Percentiles rank a stretch among this genome's conserved stretches.
Conservation (phyloP, 2,113 vertebrate species). For the Chrysemys picta region DNA sequence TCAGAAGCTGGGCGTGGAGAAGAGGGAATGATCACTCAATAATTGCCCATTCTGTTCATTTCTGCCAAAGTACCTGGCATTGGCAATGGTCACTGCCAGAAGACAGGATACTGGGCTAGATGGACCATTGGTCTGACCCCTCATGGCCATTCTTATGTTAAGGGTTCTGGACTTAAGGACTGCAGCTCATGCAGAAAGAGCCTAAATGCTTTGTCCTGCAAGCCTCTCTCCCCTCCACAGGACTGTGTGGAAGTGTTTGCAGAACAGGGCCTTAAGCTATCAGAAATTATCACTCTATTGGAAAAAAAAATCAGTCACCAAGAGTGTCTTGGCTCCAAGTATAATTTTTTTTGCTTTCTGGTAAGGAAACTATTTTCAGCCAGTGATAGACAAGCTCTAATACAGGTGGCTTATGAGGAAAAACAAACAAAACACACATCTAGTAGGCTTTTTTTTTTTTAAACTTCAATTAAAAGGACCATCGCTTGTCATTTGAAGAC, state of each 20-base stretch:
- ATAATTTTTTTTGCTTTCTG: not conserved
- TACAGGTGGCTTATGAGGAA: not conserved
- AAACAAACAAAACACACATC: too few species aligned
- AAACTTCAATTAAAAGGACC: not conserved
- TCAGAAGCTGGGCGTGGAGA: not conserved
- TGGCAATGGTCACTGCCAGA: too few species aligned
- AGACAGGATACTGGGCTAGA: too few species aligned
- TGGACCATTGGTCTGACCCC: too few species aligned
- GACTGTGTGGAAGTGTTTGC: not conserved
- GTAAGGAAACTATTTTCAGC: not conserved
- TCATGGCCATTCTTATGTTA: not conserved
- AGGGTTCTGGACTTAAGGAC: not conserved
- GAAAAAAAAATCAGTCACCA: not conserved
- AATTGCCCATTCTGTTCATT: not conserved
- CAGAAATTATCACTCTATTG: not conserved
- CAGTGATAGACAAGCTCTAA: not conserved
- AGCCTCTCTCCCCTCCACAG: not conserved
- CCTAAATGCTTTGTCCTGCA: not conserved
- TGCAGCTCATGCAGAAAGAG: not conserved
- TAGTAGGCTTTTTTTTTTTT: too few species aligned
- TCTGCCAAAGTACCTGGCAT: too few species aligned
- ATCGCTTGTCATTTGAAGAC: not conserved
- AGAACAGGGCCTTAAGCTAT: not conserved
- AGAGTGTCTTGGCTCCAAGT: not conserved
- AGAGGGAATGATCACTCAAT: not conserved